A percentile compares a stretch with the other conserved stretches of the same genome.
Evolutionary conservation across 92 coral and sea anemone genomes (phyloP).

Genomic region (Anthopleura xanthogrammica): DNA sequence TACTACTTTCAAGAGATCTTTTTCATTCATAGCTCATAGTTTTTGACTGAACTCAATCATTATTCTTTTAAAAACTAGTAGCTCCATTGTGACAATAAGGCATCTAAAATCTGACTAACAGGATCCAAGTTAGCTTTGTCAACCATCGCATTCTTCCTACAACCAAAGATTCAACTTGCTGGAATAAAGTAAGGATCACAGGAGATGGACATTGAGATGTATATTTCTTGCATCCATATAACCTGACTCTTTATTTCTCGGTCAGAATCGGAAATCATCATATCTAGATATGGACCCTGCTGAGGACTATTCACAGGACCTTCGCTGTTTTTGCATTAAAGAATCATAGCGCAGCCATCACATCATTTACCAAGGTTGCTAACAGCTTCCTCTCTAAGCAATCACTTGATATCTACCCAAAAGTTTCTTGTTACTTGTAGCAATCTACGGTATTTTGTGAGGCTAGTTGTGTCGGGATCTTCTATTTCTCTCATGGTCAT

Average conservation of each 20-base stretch:
- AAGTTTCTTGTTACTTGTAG: neutral
- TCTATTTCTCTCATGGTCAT: slow-evolving; percentile 7
- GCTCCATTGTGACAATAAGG: too few species aligned
- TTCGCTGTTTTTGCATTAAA: neutral
- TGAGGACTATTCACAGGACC: neutral
- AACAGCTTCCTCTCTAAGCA: neutral
- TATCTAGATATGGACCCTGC: neutral
- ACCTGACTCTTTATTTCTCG: neutral
- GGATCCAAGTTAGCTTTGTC: too few species aligned
- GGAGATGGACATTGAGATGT: too few species aligned
- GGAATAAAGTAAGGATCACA: too few species aligned
- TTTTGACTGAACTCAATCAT: too few species aligned
- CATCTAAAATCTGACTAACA: too few species aligned
- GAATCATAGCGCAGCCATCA: neutral
- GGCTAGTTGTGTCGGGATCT: slow-evolving; percentile 18
- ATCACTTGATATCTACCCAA: neutral
- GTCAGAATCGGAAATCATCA: neutral
- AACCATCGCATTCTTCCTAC: too few species aligned
- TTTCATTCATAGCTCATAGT: too few species aligned
- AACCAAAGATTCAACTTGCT: too few species aligned
- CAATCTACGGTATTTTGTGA: neutral
- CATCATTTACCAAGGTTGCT: neutral
- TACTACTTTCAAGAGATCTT: too few species aligned
- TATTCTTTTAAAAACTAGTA: too few species aligned
- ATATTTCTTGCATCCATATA: too few species aligned